Conservation (phyloP, 2,888 invertebrate species). For the Agrilus mali region DNA sequence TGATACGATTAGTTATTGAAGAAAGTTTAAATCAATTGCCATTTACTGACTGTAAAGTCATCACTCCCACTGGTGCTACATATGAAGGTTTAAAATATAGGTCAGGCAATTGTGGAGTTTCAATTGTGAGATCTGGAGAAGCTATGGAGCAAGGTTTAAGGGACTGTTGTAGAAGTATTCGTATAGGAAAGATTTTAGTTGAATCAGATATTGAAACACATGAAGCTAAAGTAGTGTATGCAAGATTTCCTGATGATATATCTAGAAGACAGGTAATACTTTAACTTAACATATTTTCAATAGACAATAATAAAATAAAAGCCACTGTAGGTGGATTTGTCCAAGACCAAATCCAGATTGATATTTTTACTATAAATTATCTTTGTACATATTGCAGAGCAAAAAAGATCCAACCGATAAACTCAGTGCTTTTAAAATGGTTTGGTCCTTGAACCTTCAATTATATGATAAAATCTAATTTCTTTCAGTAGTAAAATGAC, state of each 20-base stretch:
- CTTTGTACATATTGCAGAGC: no score
- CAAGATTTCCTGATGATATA: constrained; percentile 95
- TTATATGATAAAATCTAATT: no score
- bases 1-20: constrained; percentile 94
- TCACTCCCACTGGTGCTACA: constrained; percentile 83
- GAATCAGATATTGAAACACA: constrained; percentile 95
- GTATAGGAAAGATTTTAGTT: constrained; percentile 96
- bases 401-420: no score
- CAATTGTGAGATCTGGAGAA: constrained; percentile 78
- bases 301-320: no score
- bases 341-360: no score
- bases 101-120: constrained; percentile 97
- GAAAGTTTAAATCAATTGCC: constrained; percentile 96
- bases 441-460: no score
- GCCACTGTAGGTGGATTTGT: no score
- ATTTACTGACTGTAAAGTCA: constrained; percentile 79
- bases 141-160: constrained; percentile 54
- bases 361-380: no score
- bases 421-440: no score
- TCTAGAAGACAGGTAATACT: constrained; percentile 49
- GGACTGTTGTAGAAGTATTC: constrained; percentile 95
- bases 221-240: constrained; percentile 92
- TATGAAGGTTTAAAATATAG: constrained; percentile 92
- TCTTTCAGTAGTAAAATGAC: no score
- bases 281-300: background rate